Evolutionary conservation across 2,797 vertebrate genomes (phyloP).

Genomic region (Lophotriccus pileatus): DNA sequence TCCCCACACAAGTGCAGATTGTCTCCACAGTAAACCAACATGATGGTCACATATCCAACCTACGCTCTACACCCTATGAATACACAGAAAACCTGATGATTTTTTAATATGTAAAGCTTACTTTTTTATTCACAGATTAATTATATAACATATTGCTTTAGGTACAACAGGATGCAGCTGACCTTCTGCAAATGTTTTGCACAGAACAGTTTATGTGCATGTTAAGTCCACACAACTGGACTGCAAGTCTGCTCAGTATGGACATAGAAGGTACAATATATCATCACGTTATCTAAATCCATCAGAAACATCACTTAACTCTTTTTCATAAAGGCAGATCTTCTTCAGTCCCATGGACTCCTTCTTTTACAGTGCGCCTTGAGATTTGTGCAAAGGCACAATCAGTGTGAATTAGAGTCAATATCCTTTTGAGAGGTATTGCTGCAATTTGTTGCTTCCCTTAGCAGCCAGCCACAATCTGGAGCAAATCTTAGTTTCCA

Average conservation of each 20-base stretch:
- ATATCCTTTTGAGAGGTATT: background rate
- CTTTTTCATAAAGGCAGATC: background rate
- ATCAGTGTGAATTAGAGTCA: background rate
- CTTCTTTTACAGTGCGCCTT: background rate
- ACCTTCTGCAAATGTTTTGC: background rate
- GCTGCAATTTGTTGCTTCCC: background rate
- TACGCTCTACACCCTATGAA: background rate
- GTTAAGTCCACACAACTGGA: background rate
- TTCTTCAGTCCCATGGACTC: background rate
- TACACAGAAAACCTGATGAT: background rate
- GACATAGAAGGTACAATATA: background rate
- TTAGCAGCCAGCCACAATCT: background rate
- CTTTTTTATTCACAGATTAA: background rate
- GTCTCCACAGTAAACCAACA: background rate
- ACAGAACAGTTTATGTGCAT: fast-evolving
- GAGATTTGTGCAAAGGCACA: background rate
- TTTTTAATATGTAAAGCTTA: background rate
- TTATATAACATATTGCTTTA: background rate
- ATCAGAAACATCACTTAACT: background rate
- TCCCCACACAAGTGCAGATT: background rate
- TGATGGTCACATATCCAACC: background rate
- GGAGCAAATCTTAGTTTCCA: background rate
- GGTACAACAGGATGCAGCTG: background rate
- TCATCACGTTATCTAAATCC: background rate
- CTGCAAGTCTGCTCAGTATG: background rate